phyloP scores from a whole-genome alignment of 2,797 vertebrate species.

The Danionella dracula region DNA sequence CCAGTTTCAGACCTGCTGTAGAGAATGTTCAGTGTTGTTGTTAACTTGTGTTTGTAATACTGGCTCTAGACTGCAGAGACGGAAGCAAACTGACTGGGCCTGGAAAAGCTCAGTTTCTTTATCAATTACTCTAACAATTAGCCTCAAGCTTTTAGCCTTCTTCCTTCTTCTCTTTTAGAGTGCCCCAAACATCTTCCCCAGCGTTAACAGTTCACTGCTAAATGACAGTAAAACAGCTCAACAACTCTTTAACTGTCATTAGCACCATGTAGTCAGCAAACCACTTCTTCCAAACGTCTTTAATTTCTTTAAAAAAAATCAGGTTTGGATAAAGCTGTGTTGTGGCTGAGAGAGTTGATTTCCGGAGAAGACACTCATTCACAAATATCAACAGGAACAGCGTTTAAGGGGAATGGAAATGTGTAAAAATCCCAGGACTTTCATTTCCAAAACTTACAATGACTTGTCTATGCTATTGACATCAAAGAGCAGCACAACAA shows the following conservation, averaged over 20 bases:
- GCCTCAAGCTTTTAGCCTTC: slow-evolving; percentile 33
- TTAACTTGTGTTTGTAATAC: neutral
- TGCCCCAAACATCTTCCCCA: slow-evolving; percentile 47
- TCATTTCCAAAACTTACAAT: no score
- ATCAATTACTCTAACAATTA: slow-evolving; percentile 41
- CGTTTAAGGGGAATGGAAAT: no score
- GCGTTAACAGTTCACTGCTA: slow-evolving; percentile 34
- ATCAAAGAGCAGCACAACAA: no score
- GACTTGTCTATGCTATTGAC: no score
- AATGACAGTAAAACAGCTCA: slow-evolving; percentile 43
- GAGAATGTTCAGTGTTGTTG: no score
- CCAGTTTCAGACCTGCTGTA: no score
- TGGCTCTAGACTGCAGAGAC: no score
- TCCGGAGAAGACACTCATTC: neutral
- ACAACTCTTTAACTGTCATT: slow-evolving; percentile 46
- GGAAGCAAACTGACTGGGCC: slow-evolving; percentile 20
- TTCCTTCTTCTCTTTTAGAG: slow-evolving; percentile 24
- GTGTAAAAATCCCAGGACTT: no score
- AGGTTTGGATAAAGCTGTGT: slow-evolving; percentile 10
- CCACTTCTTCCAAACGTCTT: slow-evolving; percentile 51
- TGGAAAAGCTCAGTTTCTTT: slow-evolving; percentile 22
- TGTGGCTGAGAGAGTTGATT: neutral
- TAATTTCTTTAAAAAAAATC: slow-evolving; percentile 11
- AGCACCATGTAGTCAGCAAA: slow-evolving; percentile 49
- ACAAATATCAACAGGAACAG: no score